phyloP scores from a whole-genome alignment of 64 coral and sea anemone species.

The Exaiptasia diaphana region DNA sequence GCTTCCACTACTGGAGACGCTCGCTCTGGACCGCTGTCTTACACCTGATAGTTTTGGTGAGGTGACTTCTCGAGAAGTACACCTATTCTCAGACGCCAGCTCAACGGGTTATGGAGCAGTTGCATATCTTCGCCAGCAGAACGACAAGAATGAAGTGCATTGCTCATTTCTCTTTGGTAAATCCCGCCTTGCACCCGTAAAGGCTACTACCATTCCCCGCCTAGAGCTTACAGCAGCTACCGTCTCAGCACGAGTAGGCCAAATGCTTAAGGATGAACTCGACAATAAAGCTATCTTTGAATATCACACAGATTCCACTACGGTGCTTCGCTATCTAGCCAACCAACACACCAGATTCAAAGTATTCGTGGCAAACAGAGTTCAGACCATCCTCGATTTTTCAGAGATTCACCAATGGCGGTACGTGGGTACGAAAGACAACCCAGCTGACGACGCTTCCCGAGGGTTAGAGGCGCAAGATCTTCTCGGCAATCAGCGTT shows the following conservation, averaged over 20 bases:
- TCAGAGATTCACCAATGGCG: constrained; percentile 16
- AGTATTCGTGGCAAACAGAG: constrained; percentile 3
- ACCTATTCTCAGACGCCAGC: not conserved
- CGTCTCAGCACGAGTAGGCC: not conserved
- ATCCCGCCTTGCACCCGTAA: not conserved
- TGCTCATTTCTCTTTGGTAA: constrained; percentile 13
- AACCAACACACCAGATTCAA: constrained; percentile 5
- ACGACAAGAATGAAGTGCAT: constrained; percentile 5
- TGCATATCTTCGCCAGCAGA: constrained; percentile 34
- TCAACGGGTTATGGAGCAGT: not conserved
- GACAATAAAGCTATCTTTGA: not conserved
- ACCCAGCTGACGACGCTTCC: constrained; percentile 36
- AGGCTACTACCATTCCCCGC: not conserved
- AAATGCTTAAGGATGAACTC: constrained; percentile 2
- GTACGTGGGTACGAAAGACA: constrained; percentile 6
- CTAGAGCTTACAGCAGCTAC: constrained; percentile 12
- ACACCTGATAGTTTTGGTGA: not conserved
- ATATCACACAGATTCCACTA: not conserved
- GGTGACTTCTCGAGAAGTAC: not conserved
- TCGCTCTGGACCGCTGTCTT: not conserved
- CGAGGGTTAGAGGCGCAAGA: not conserved
- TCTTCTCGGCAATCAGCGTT: not conserved
- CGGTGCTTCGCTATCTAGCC: not conserved
- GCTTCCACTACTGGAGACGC: not conserved
- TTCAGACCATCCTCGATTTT: not conserved